phyloP scores from a whole-genome alignment of 2,797 vertebrate species.

The Eulemur coronatus region DNA sequence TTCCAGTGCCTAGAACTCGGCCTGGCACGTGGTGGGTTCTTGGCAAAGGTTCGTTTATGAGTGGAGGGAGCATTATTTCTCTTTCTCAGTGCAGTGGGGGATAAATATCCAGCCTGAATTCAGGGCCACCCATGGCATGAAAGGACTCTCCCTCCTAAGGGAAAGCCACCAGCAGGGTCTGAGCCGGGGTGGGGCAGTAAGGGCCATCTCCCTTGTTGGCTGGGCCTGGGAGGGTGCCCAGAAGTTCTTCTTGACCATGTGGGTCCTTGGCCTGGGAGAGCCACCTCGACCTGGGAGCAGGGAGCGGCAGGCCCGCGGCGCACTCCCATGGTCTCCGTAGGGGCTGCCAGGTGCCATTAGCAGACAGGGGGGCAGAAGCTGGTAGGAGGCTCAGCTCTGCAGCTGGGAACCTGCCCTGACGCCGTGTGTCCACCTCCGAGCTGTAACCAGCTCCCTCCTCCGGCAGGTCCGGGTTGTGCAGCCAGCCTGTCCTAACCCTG shows the following conservation, averaged over 20 bases:
- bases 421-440: background rate
- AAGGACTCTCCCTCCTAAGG: background rate
- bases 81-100: background rate
- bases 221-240: background rate
- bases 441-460: background rate
- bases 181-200: background rate
- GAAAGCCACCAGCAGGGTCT: background rate
- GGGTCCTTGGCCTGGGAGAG: background rate
- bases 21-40: background rate
- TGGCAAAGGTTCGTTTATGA: background rate
- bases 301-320: background rate
- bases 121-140: background rate
- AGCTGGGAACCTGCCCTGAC: background rate
- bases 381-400: background rate
- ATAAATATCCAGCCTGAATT: background rate
- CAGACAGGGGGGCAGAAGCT: background rate
- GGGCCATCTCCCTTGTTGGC: background rate
- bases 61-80: background rate
- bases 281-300: background rate
- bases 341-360: background rate
- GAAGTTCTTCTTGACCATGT: background rate
- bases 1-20: accelerated
- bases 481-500: background rate
- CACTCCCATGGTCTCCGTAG: background rate
- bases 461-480: background rate